Evolutionary conservation across 2,888 invertebrate genomes (phyloP).

Genomic region (Mythimna impura): DNA sequence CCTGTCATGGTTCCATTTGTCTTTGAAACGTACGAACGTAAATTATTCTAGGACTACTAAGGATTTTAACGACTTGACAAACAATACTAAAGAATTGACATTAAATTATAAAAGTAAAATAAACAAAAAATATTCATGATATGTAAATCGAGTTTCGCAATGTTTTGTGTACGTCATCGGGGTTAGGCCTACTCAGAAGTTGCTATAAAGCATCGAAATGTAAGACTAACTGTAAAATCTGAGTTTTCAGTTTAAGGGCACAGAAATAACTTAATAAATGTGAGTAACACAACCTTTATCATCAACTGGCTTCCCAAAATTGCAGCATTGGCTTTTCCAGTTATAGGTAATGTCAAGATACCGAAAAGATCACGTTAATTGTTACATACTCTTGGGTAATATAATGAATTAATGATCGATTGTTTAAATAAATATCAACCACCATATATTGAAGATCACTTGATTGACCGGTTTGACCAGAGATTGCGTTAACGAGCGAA

Average conservation of each 20-base stretch:
- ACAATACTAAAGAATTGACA: no score
- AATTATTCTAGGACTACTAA: no score
- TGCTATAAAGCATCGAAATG: background rate
- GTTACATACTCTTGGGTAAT: background rate
- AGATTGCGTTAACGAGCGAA: background rate
- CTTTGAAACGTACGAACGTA: no score
- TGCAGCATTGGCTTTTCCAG: constrained; percentile 8
- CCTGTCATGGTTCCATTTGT: no score
- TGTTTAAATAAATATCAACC: constrained; percentile 9
- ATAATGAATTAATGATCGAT: background rate
- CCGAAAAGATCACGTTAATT: constrained; percentile 22
- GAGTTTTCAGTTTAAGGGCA: no score
- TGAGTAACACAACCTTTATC: background rate
- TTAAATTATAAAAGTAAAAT: background rate
- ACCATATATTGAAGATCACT: constrained; percentile 5
- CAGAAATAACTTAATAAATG: no score
- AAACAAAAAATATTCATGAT: background rate
- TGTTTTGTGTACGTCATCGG: background rate
- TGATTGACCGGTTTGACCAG: constrained; percentile 11
- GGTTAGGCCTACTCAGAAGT: background rate
- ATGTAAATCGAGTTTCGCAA: background rate
- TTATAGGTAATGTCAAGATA: constrained; percentile 1
- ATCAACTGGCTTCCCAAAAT: constrained; percentile 13
- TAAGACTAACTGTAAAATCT: background rate
- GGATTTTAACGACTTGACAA: background rate